Evolutionary conservation across 2,888 invertebrate genomes (phyloP), one percentile per base, ranked within the genome.

Genomic region (Encarsia formosa): DNA sequence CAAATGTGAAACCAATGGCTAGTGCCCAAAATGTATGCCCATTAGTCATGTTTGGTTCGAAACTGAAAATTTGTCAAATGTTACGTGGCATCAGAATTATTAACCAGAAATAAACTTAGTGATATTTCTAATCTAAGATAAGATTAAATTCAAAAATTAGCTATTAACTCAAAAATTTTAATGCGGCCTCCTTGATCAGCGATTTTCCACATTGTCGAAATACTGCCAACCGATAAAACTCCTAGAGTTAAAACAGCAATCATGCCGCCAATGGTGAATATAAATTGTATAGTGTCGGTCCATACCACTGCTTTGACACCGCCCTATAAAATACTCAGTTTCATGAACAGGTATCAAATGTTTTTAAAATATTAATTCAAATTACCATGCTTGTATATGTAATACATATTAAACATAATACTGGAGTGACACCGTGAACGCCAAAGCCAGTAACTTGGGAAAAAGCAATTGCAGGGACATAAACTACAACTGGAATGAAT

Each of bases 311-410:
- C 86, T 66, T 82, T 77, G 29, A 86, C 67, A 4, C 85, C 85
- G 34, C 80, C 71, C 75, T 75, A 9, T n/a, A n/a, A 32, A 22
- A 5, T 9, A n/a, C n/a, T n/a, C n/a, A 37, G 4, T 37, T 20
- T 13, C 22, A 39, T 11, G n/a, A n/a, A 9, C 20, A 39, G 4
- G 20, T 22, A 13, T 13, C 23, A 8, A 15, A 39, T 23, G 15
- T 9, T 15, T n/a, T 34, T 15, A 41, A 26, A 45, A 29, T 41
- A 23, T 24, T 37, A n/a, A n/a, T n/a, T n/a, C n/a, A n/a, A 34
- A 9, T 75, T 68, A 84, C 88, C 32, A 88, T 69, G 1, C 87
- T 84, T 3, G 87, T 87, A 62, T 90, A 86, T 40, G 88, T 85
- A 20, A 87, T 86, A 66, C 88, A 89, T 2, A 85, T 77, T 3